Conservation (phyloP, 2,797 vertebrate species). For the Schizothorax lantsangensis region DNA sequence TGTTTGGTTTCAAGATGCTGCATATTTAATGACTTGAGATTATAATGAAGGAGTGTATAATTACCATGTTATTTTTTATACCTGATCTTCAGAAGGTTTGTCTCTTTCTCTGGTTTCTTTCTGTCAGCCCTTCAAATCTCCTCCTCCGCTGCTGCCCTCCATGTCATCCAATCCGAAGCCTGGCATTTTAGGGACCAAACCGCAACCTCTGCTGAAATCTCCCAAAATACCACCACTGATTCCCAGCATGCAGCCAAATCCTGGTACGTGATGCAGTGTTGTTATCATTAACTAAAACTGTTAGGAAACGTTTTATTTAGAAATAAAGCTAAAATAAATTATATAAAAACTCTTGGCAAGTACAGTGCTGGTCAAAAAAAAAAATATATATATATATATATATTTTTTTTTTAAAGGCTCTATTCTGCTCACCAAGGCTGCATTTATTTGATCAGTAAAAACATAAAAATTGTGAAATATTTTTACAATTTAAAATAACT, state of each 20-base stretch:
- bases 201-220: constrained; percentile 68
- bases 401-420: too few relatives aligned
- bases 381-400: too few relatives aligned
- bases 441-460: not conserved
- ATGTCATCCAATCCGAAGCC: constrained; percentile 62
- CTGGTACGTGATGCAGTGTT: constrained; percentile 41
- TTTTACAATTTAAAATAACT: not conserved
- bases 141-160: constrained; percentile 65
- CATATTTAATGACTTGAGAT: not conserved
- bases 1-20: not conserved
- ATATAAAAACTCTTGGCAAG: not conserved
- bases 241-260: constrained; percentile 66
- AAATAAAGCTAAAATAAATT: not conserved
- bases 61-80: not conserved
- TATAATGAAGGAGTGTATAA: not conserved
- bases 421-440: not conserved
- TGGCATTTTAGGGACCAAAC: constrained; percentile 66
- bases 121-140: constrained; percentile 64
- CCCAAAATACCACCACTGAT: constrained; percentile 69
- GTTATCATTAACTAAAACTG: not conserved
- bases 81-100: not conserved
- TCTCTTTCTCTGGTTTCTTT: not conserved
- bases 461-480: not conserved
- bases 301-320: not conserved
- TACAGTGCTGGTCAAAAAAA: too few relatives aligned